Evolutionary conservation across 2,797 vertebrate species (phyloP).

Genomic region (Lithobates pipiens): DNA sequence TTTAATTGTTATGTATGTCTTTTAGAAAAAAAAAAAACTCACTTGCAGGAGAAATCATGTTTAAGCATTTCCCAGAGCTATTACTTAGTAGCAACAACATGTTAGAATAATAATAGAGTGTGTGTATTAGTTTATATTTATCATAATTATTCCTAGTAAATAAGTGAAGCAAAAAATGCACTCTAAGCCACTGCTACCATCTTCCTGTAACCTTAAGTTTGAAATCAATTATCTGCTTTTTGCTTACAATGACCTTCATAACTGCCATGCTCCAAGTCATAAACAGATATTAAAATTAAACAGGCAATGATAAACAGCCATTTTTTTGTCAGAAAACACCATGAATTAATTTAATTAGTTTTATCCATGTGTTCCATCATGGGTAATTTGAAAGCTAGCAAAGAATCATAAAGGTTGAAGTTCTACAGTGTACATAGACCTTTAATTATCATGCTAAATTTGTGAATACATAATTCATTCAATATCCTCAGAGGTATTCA

Average conservation of each 20-base stretch:
- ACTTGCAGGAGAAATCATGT: not conserved
- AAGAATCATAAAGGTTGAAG: slow-evolving; percentile 24
- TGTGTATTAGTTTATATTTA: slow-evolving; percentile 6
- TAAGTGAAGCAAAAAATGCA: slow-evolving; percentile 12
- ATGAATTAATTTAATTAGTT: slow-evolving; percentile 35
- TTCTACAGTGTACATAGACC: no score
- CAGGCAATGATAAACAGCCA: slow-evolving; percentile 27
- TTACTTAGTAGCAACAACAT: slow-evolving; percentile 3
- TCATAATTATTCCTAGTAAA: slow-evolving; percentile 22
- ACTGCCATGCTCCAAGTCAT: slow-evolving; percentile 18
- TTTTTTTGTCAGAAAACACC: slow-evolving; percentile 26
- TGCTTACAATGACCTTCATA: slow-evolving; percentile 24
- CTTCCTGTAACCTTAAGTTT: slow-evolving; percentile 22
- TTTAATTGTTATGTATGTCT: not conserved
- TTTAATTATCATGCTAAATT: no score
- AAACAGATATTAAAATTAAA: slow-evolving; percentile 28
- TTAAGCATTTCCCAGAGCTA: not conserved
- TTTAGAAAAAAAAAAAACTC: no score
- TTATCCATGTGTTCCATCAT: slow-evolving; percentile 20
- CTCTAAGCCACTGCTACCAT: slow-evolving; percentile 12
- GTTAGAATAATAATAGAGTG: not conserved
- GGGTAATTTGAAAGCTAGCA: slow-evolving; percentile 12
- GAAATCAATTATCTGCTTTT: slow-evolving; percentile 38
- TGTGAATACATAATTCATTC: no score
- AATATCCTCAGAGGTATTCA: no score